Base-by-base conservation (phyloP, 2,888 invertebrate genomes). In the Dryobota labecula region DNA sequence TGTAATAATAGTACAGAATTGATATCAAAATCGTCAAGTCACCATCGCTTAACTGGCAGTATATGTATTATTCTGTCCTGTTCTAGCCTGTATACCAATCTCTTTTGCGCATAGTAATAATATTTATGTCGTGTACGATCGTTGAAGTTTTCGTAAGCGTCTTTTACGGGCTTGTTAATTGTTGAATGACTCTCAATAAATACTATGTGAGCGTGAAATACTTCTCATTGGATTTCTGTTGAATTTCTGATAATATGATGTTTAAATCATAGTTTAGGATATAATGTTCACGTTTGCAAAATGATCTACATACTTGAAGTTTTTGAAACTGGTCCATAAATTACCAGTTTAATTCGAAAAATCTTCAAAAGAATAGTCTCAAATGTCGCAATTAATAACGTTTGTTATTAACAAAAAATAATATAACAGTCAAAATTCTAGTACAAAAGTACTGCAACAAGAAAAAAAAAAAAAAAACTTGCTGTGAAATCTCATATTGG, bases 131-230 rank as follows among this genome's bases (percentile, higher is more conserved):
- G 76, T 78, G 60, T 77, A 80, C 66, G 73, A 70, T 77, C 82
- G 81, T 81, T 81, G 36, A 81, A 78, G 78, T 80, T 81, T 78
- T 75, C 83, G 65, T 79, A 67, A 78, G n/a, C 71, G 81, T 81
- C 83, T 81, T 78, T 75, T 81, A 81, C 79, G 79, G 83, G 83
- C 74, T 82, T 82, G 83, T 81, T 81, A 70, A 80, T 81, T 81
- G 83, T 82, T 82, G n/a, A 78, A 68, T 73, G 56, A 73, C 67
- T 81, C 53, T 65, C 79, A 56, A 33, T 73, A 36, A 82, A 68
- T 69, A 82, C 33, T 82, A 64, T 73, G 73, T 69, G 78, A 63
- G 27, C 24, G 65, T 73, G 79, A 38, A 63, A 41, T 45, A 64
- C 38, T 74, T 75, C 57, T 47, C 30, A 30, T 43, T 74, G 15